phyloP scores from a whole-genome alignment of 2,888 invertebrate species.

The Drosophila ezoana region DNA sequence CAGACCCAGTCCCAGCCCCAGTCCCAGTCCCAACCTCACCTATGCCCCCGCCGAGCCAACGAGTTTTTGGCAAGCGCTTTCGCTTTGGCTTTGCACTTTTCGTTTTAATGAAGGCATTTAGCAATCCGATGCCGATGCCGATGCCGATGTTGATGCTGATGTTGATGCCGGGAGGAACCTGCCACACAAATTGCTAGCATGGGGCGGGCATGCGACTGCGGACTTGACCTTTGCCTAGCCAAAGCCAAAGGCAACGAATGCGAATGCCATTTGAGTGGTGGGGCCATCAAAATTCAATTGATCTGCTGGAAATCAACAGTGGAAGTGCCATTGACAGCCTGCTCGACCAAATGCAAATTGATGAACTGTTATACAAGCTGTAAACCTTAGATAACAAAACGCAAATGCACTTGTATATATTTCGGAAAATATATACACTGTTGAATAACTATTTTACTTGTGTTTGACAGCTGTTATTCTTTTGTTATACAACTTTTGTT shows the following conservation, averaged over 20 bases:
- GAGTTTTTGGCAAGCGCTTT: conserved; percentile 37
- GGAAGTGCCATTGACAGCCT: conserved; percentile 9
- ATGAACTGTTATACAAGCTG: conserved; percentile 18
- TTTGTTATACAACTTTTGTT: too few species aligned
- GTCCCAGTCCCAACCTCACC: conserved; percentile 4
- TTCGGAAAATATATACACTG: neutral
- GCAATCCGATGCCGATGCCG: conserved; percentile 13
- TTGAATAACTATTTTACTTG: neutral
- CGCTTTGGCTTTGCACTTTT: conserved; percentile 44
- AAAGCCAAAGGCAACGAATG: conserved; percentile 7
- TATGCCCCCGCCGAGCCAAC: neutral
- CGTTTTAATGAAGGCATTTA: conserved; percentile 62
- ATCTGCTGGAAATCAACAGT: conserved; percentile 18
- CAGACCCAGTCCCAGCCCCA: neutral
- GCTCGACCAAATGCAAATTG: conserved; percentile 8
- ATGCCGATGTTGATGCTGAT: conserved; percentile 1
- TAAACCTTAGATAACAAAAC: neutral
- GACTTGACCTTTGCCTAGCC: conserved; percentile 24
- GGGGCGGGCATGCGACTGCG: neutral
- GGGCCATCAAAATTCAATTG: conserved; percentile 24
- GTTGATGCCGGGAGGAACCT: neutral
- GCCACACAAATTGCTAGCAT: conserved; percentile 21
- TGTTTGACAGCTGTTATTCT: neutral
- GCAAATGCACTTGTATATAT: neutral
- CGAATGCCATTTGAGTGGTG: conserved; percentile 15